These are phyloP conservation scores for Rhyacichthys aspro DNA, from an alignment of 2,797 vertebrate genomes.

Conservation along the genomic window DNA sequence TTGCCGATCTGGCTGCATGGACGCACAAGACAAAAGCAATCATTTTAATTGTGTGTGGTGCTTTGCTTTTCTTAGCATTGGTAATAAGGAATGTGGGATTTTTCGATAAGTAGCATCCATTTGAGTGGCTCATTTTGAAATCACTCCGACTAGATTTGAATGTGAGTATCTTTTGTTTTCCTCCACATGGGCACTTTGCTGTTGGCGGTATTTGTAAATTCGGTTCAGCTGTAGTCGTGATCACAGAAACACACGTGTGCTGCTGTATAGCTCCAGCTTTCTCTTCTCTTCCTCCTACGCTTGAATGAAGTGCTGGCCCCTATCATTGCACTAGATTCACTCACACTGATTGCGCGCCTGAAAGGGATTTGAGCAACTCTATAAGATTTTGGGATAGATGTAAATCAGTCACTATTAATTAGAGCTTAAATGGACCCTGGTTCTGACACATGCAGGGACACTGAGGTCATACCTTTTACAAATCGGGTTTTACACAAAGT, in stretches of 20 bases:
- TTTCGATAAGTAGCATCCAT: neutral
- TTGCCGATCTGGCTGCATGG: conserved; percentile 8
- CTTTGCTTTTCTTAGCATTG: conserved; percentile 6
- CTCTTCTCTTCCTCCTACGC: conserved; percentile 54
- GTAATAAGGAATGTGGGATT: neutral
- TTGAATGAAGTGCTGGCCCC: conserved; percentile 44
- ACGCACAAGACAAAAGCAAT: conserved; percentile 42
- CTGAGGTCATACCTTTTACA: neutral
- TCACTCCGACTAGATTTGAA: conserved; percentile 1
- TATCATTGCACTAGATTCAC: conserved; percentile 51
- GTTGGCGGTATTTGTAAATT: conserved; percentile 24
- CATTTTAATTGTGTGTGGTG: conserved; percentile 20
- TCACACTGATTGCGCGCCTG: conserved; percentile 53
- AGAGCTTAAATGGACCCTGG: conserved; percentile 39
- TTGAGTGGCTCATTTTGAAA: neutral
- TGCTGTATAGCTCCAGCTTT: conserved; percentile 29
- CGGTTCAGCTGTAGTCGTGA: conserved; percentile 43
- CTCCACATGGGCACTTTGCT: neutral
- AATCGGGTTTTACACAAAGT: no score
- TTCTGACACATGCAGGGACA: conserved; percentile 25
- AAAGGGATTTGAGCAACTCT: conserved; percentile 56
- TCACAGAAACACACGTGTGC: conserved; percentile 33
- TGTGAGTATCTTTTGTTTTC: conserved; percentile 16
- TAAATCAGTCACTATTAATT: conserved; percentile 64
- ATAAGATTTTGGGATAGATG: conserved; percentile 60